Base-by-base conservation (phyloP, 2,797 vertebrate species). In the Pseudochaenichthys georgianus region DNA sequence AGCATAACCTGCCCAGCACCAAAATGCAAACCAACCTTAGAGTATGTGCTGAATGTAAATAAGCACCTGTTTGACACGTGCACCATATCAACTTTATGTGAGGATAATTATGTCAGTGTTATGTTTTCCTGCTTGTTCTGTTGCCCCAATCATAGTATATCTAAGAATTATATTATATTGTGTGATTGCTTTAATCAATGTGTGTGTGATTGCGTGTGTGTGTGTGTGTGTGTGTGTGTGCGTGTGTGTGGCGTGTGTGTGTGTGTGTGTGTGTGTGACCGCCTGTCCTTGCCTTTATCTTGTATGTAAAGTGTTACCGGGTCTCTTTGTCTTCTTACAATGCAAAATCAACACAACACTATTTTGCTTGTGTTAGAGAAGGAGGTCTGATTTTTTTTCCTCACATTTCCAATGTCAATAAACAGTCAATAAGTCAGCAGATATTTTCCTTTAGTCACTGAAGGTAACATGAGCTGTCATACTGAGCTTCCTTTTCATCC, bases 401-500 rank as follows among this genome's bases (percentile, higher is more conserved):
- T 58, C 21, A 63, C 9, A 57, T 65, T 55, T 65, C 42, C 6
- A 31, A 0, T 31, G 50, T 53, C 63, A 47, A 23, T 52, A 45
- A 64, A 50, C 38, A 52, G 19, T 62, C 65, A 66, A 48, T 43
- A 69, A 54, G 70, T 78, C 74, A 68, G 48, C 52, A 55, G 42
- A 61, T 75, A 38, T 46, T 54, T 65, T 34, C 1, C 57, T 16
- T 4, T 34, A 50, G 17, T 59, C 70, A 13, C 3, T 75, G 21
- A 58, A 58, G 28, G 75, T 62, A 70, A 76, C 62, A 59, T 3
- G 7, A 71, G 50, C 38, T 21, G 45, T 48, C 55, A 38, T 16
- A 46, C 16, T 46, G 64, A 55, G 68, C 69, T 65, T 83, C 73
- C 41, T 59, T 87, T 79, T 85, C 13, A 78, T 75, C 31, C 62